Percentiles rank a stretch among this genome's conserved stretches.
phyloP scores from a whole-genome alignment of 2,797 vertebrate genomes.

The Catamblyrhynchus diadema region DNA sequence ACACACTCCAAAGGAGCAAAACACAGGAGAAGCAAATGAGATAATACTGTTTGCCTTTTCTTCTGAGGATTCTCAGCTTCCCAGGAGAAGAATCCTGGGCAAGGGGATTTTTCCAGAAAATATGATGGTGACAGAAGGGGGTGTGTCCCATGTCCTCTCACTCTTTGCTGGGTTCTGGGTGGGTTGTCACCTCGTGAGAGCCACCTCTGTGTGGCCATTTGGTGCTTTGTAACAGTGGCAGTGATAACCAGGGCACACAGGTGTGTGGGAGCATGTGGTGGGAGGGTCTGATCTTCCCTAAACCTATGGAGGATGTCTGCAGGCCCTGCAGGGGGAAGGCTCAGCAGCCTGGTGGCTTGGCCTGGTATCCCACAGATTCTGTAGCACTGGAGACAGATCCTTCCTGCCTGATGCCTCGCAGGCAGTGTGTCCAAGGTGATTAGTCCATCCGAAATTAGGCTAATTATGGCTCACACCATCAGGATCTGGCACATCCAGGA shows the following conservation, averaged over 20 bases:
- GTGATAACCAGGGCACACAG: background rate
- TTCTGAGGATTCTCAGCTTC: background rate
- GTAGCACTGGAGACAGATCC: too few species aligned
- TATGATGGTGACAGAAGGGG: background rate
- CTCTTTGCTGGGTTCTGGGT: background rate
- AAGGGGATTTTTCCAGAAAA: background rate
- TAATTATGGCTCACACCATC: fast-evolving
- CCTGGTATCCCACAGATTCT: background rate
- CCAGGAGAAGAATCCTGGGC: background rate
- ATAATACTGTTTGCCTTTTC: background rate
- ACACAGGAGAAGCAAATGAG: background rate
- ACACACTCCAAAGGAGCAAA: background rate
- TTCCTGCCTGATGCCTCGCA: too few species aligned
- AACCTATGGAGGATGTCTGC: fast-evolving
- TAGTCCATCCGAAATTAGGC: fast-evolving
- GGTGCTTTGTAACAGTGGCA: too few species aligned
- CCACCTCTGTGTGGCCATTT: fast-evolving
- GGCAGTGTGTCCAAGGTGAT: fast-evolving
- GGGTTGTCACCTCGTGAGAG: background rate
- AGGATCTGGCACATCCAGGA: background rate
- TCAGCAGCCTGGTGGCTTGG: background rate
- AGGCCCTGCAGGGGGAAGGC: background rate
- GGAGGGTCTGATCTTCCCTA: background rate
- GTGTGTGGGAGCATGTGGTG: background rate
- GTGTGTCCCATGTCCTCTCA: fast-evolving